Evolutionary conservation across 2,888 invertebrate genomes (phyloP).

Genomic region (Leptinotarsa peninsularis): DNA sequence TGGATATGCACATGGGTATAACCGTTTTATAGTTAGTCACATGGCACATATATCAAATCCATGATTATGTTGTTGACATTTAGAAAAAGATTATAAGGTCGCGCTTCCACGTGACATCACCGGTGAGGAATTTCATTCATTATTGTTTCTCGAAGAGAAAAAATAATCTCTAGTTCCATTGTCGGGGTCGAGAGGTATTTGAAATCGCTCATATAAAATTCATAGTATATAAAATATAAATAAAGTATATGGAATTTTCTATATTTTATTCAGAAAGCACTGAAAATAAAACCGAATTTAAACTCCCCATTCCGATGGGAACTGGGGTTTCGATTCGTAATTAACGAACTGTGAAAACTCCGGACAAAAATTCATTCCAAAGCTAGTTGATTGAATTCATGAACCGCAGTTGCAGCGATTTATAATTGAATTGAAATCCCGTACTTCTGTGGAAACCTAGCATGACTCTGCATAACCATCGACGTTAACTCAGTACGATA

Average conservation of each 20-base stretch:
- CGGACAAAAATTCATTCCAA: background rate
- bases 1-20: too few relatives aligned
- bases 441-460: background rate
- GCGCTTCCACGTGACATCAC: too few relatives aligned
- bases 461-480: background rate
- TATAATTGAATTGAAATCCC: background rate
- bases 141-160: background rate
- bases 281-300: background rate
- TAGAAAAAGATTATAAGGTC: too few relatives aligned
- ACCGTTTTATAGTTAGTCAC: too few relatives aligned
- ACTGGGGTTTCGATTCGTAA: background rate
- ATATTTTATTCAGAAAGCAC: background rate
- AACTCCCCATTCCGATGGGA: background rate
- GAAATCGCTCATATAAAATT: too few relatives aligned
- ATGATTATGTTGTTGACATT: too few relatives aligned
- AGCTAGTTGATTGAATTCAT: background rate
- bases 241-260: background rate
- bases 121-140: background rate
- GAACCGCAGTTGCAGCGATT: background rate
- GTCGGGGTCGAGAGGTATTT: background rate
- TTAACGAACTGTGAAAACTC: background rate
- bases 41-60: too few relatives aligned
- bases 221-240: too few relatives aligned
- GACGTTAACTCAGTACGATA: background rate
- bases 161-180: background rate